phyloP scores from a whole-genome alignment of 2,888 invertebrate species.

The Ctenicera cuprea region DNA sequence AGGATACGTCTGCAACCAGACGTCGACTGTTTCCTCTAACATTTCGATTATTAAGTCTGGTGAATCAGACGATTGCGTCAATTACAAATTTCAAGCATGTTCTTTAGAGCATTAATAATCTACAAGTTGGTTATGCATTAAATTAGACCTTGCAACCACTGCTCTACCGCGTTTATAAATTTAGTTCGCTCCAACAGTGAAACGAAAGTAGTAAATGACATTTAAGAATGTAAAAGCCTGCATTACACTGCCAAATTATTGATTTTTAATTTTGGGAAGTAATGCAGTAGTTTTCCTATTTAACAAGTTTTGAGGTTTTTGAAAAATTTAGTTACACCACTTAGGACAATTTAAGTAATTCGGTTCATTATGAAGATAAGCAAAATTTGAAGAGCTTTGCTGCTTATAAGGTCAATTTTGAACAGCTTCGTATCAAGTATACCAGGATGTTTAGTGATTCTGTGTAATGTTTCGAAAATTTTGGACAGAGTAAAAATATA shows the following conservation, averaged over 20 bases:
- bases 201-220: slow-evolving; percentile 32
- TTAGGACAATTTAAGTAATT: too few relatives aligned
- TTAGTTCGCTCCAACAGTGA: slow-evolving; percentile 15
- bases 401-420: too few relatives aligned
- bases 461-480: too few relatives aligned
- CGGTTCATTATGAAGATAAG: too few relatives aligned
- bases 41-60: background rate
- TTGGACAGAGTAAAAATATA: too few relatives aligned
- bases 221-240: slow-evolving; percentile 19
- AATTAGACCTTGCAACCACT: slow-evolving; percentile 24
- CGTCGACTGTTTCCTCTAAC: background rate
- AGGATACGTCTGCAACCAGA: background rate
- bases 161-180: slow-evolving; percentile 17
- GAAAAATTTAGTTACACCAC: too few relatives aligned
- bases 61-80: background rate
- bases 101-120: slow-evolving; percentile 10
- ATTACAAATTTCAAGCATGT: slow-evolving; percentile 16
- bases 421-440: too few relatives aligned
- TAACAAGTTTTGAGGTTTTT: too few relatives aligned
- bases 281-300: too few relatives aligned
- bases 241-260: background rate
- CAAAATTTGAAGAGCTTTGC: too few relatives aligned
- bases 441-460: too few relatives aligned
- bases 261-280: too few relatives aligned
- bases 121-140: background rate